Evolutionary conservation across 2,113 vertebrate species (phyloP).

Genomic region (Riparia riparia): DNA sequence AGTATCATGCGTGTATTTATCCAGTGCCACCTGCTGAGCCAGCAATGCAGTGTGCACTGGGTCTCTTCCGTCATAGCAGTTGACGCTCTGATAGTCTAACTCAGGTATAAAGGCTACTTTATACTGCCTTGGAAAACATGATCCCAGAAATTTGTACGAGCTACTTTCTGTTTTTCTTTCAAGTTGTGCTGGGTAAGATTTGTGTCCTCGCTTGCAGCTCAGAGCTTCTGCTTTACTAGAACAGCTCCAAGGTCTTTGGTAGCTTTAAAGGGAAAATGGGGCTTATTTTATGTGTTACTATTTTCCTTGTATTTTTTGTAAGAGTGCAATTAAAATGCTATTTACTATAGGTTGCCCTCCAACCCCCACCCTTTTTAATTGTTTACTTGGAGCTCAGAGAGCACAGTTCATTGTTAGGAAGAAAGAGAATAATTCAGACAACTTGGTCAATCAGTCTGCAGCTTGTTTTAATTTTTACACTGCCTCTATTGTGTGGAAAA

Average conservation of each 20-base stretch:
- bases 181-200: neutral
- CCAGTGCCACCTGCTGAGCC: constrained; percentile 60
- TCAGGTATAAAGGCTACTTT: neutral
- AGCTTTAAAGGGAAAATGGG: neutral
- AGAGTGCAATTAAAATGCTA: neutral
- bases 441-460: constrained; percentile 53
- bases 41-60: constrained; percentile 8
- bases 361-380: constrained; percentile 29
- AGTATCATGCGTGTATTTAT: constrained; percentile 8
- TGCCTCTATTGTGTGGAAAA: constrained; percentile 69
- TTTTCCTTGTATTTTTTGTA: neutral
- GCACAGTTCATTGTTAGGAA: constrained; percentile 61
- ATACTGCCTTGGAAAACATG: neutral
- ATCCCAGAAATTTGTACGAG: neutral
- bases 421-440: constrained; percentile 46
- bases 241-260: neutral
- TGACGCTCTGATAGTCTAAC: neutral
- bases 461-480: constrained; percentile 68
- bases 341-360: constrained; percentile 39
- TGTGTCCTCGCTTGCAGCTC: neutral
- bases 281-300: neutral
- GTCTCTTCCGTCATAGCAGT: neutral
- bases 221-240: neutral
- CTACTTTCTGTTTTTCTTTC: neutral
- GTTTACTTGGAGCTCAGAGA: constrained; percentile 45